Evolutionary conservation across 2,888 invertebrate genomes (phyloP), one percentile per base, ranked within the genome.

Genomic region (Schizaphis graminum): DNA sequence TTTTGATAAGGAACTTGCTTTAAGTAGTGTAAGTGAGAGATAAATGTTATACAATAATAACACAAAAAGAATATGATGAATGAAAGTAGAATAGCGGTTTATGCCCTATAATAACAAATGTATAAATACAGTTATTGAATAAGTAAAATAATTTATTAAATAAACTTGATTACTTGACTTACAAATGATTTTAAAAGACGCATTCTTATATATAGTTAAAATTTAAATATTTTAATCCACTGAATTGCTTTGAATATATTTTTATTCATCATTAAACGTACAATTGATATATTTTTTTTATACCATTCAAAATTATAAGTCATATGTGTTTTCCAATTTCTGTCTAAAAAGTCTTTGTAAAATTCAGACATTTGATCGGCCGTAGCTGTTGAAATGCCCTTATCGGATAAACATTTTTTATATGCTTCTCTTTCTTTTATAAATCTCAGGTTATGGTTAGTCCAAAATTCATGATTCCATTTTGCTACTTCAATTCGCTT

Each of bases 391-490:
- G 94, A 86, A 85, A 94, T 94, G 21, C 94, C 94, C 41, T 91
- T 94, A 21, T 91, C 53, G 1, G 94, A 57, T 93, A 85, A 91
- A 85, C 24, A 84, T 89, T 94, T 86, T 47, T 95, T 86, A 94
- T 95, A 95, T 95, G 95, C 95, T 95, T 95, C 95, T 94, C 95
- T 95, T 96, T 97, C 97, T 96, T 97, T 96, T 95, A 97, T 97
- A 96, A 98, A 98, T 94, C 96, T 97, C 49, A 96, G 96, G 95
- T 98, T 98, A 95, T 98, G 98, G 95, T 96, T 96, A 0, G 96
- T 96, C 98, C 98, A 98, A 96, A 98, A 98, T 77, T 96, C 96
- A 95, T 98, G 97, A 96, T 98, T 98, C 98, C 98, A 98, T 94
- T 97, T 96, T 95, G 98, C 98, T 0, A 98, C 97, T 94, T 97